These are phyloP conservation scores for Temnothorax ravouxi DNA, from an alignment of 2,888 invertebrate species.

Conservation along the genomic window DNA sequence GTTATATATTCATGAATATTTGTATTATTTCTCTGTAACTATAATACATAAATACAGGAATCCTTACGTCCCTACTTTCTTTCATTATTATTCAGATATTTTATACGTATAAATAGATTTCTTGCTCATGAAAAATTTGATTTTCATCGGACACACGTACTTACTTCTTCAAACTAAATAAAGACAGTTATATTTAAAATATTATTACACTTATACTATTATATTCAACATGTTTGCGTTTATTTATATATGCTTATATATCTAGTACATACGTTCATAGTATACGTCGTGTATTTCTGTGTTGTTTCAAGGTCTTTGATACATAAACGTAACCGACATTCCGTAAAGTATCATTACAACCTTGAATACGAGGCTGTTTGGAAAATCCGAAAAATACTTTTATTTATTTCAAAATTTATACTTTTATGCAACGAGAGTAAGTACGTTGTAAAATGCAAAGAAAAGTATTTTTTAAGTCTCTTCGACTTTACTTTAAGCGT, in stretches of 20 bases:
- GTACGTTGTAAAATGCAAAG: background rate
- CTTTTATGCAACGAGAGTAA: background rate
- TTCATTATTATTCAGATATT: background rate
- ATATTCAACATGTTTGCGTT: background rate
- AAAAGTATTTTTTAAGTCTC: background rate
- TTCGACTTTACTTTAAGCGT: too few species aligned
- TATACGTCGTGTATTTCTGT: background rate
- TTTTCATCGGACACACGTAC: background rate
- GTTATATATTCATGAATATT: background rate
- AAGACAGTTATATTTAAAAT: background rate
- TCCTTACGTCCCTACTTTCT: background rate
- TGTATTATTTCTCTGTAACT: background rate
- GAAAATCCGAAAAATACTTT: background rate
- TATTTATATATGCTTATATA: background rate
- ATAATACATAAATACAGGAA: too few species aligned
- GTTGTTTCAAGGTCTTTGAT: background rate
- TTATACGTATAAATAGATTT: background rate
- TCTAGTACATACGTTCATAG: too few species aligned
- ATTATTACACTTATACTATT: background rate
- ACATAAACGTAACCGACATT: background rate
- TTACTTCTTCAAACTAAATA: background rate
- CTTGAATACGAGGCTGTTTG: background rate
- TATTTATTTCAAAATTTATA: background rate
- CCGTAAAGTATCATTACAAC: background rate
- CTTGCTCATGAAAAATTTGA: background rate